Conservation (phyloP, 2,113 vertebrate genomes). For the Callithrix jacchus region DNA sequence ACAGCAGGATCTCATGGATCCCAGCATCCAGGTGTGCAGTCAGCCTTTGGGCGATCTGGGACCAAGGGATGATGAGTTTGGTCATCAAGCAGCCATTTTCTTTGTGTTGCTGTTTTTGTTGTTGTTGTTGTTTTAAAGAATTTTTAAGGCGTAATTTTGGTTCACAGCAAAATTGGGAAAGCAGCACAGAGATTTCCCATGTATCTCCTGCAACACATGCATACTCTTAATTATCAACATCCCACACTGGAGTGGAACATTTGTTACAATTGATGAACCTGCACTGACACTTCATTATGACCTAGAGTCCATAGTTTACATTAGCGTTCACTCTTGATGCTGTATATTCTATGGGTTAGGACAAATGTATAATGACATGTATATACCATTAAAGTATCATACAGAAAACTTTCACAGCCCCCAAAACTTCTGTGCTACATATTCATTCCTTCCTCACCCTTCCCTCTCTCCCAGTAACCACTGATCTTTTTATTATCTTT, state of each 20-base stretch:
- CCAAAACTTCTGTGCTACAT: background rate
- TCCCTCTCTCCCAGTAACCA: background rate
- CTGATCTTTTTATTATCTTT: background rate
- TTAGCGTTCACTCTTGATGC: background rate
- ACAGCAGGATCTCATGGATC: background rate
- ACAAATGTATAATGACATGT: background rate
- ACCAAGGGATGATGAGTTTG: background rate
- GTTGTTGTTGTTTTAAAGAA: background rate
- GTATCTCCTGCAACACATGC: background rate
- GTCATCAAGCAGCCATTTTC: background rate
- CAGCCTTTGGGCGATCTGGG: background rate
- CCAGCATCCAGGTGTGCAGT: background rate
- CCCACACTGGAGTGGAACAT: background rate
- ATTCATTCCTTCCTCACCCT: background rate
- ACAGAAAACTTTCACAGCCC: background rate
- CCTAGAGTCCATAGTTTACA: background rate
- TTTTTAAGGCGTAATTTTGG: background rate
- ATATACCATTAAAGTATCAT: background rate
- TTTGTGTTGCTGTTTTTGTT: background rate
- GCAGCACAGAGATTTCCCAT: background rate
- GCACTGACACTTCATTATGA: no score
- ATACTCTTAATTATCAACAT: background rate
- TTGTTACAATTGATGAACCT: background rate
- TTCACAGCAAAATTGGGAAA: background rate
- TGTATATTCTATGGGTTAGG: background rate